phyloP scores from a whole-genome alignment of 2,113 vertebrate genomes.

The Xenus cinereus region DNA sequence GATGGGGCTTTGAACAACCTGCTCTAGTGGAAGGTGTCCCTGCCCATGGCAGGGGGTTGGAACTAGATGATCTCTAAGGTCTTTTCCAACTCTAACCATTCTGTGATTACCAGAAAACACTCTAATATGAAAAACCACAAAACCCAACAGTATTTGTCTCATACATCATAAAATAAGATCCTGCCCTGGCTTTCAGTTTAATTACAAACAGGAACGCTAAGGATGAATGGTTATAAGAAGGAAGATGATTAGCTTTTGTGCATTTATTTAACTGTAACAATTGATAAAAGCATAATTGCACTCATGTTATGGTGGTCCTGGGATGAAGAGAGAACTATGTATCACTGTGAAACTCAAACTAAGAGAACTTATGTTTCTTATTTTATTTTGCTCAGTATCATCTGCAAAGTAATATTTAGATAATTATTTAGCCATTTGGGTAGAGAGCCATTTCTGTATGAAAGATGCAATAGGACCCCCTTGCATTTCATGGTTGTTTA shows the following conservation, averaged over 20 bases:
- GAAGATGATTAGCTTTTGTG: not conserved
- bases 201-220: not conserved
- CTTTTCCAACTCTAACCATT: not conserved
- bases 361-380: not conserved
- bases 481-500: not conserved
- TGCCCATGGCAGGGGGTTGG: not conserved
- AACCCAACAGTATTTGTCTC: not conserved
- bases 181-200: not conserved
- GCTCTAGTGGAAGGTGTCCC: not conserved
- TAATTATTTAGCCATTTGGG: not conserved
- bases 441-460: not conserved
- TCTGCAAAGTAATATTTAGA: not conserved
- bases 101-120: not conserved
- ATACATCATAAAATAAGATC: not conserved
- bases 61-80: not conserved
- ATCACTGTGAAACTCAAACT: not conserved
- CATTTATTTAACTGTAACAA: not conserved
- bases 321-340: not conserved
- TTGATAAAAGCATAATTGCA: not conserved
- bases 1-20: not conserved
- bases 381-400: not conserved
- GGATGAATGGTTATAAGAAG: not conserved
- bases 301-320: not conserved
- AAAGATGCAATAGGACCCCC: not conserved
- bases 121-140: not conserved